A percentile compares a stretch with the other conserved stretches of the same genome.
Evolutionary conservation across 2,888 invertebrate genomes (phyloP).

Genomic region (Notodonta dromedarius): DNA sequence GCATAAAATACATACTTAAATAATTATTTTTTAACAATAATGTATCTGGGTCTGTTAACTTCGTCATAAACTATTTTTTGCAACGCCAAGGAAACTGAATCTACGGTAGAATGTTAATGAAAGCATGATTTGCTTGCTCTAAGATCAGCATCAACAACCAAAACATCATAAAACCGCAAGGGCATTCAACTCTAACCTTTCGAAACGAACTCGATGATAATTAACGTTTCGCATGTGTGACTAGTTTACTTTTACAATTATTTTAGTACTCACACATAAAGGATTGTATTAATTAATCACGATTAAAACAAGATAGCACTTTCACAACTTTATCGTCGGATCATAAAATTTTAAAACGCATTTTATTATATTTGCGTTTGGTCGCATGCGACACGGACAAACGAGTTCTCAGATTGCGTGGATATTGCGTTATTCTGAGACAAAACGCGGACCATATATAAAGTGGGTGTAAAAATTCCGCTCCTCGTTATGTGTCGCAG

Average conservation of each 20-base stretch:
- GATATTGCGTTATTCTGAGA: slow-evolving; percentile 70
- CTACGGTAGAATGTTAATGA: too few species aligned
- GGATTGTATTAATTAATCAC: slow-evolving; percentile 42
- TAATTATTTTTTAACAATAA: too few species aligned
- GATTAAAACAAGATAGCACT: slow-evolving; percentile 51
- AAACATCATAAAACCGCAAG: background rate
- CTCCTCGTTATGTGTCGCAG: slow-evolving; percentile 79
- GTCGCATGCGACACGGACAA: slow-evolving; percentile 59
- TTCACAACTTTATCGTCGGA: slow-evolving; percentile 49
- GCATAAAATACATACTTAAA: too few species aligned
- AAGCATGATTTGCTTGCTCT: too few species aligned
- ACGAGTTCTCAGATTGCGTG: slow-evolving; percentile 67
- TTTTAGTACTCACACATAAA: slow-evolving; percentile 28
- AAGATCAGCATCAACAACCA: background rate
- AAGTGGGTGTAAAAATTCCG: slow-evolving; percentile 72
- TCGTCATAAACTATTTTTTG: too few species aligned
- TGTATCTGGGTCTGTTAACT: too few species aligned
- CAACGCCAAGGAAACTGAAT: too few species aligned
- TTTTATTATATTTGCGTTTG: slow-evolving; percentile 55
- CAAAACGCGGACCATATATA: slow-evolving; percentile 66
- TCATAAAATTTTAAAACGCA: slow-evolving; percentile 58
- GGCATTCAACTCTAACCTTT: background rate
- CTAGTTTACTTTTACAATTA: slow-evolving; percentile 15
- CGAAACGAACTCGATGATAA: background rate
- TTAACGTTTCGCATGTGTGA: background rate